phyloP scores from a whole-genome alignment of 1,140 invertebrate species.

The Drosophila subobscura region DNA sequence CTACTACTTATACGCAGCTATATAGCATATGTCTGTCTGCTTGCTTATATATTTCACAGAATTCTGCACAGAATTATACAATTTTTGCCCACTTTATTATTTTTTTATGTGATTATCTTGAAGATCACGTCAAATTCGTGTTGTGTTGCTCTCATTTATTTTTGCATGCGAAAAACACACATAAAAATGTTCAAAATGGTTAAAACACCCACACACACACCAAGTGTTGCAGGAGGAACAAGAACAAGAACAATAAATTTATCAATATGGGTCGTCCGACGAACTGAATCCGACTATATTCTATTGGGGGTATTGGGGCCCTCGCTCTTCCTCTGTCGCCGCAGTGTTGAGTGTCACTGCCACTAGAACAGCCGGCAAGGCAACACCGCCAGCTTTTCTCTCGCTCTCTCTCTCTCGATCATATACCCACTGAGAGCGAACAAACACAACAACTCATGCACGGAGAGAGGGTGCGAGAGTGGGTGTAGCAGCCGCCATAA shows the following conservation, averaged over 20 bases:
- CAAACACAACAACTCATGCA: constrained; percentile 25
- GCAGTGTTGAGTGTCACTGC: constrained; percentile 68
- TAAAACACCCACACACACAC: constrained; percentile 45
- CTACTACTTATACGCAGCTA: constrained; percentile 8
- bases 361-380: constrained; percentile 58
- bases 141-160: constrained; percentile 46
- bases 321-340: constrained; percentile 28
- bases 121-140: constrained; percentile 64
- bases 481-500: too few relatives aligned
- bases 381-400: constrained; percentile 7
- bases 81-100: constrained; percentile 40
- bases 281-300: constrained; percentile 57
- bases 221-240: constrained; percentile 24
- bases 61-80: constrained; percentile 57
- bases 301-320: constrained; percentile 1
- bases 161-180: constrained; percentile 50
- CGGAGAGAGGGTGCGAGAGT: constrained; percentile 2
- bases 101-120: constrained; percentile 47
- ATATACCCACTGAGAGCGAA: too few relatives aligned
- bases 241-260: constrained; percentile 43
- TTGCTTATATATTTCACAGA: constrained; percentile 37
- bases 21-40: not conserved
- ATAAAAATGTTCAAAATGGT: constrained; percentile 45
- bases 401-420: not conserved
- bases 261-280: constrained; percentile 63